Evolutionary conservation across 2,888 invertebrate species (phyloP).

Genomic region (Psylliodes chrysocephalus): DNA sequence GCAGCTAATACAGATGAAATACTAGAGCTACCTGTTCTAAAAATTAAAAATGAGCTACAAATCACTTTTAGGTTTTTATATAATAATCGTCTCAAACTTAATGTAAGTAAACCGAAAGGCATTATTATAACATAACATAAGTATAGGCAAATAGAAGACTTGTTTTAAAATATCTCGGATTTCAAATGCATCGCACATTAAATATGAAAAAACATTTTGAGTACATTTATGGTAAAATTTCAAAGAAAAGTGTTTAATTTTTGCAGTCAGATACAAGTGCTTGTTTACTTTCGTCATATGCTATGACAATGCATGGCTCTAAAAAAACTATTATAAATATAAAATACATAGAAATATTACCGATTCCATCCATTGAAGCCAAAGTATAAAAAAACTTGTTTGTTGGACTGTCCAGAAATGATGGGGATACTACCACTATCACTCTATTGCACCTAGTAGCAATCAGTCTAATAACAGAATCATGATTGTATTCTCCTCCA

Average conservation of each 20-base stretch:
- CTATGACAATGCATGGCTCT: too few relatives aligned
- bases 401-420: slow-evolving; percentile 81
- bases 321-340: too few relatives aligned
- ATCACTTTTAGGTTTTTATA: too few relatives aligned
- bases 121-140: slow-evolving; percentile 5
- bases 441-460: slow-evolving; percentile 81
- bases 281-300: too few relatives aligned
- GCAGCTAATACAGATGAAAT: neutral
- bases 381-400: slow-evolving; percentile 83
- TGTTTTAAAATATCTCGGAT: too few relatives aligned
- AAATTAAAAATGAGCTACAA: neutral
- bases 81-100: neutral
- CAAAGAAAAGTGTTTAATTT: too few relatives aligned
- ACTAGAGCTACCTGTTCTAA: neutral
- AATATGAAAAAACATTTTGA: too few relatives aligned
- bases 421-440: slow-evolving; percentile 81
- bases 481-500: slow-evolving; percentile 77
- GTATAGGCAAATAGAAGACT: neutral
- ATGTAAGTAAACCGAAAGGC: neutral
- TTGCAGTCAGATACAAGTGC: too few relatives aligned
- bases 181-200: too few relatives aligned
- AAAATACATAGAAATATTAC: too few relatives aligned
- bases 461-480: slow-evolving; percentile 78
- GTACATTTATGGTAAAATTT: too few relatives aligned
- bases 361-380: slow-evolving; percentile 83